A percentile compares a stretch with the other conserved stretches of the same genome.
Conservation (phyloP, 2,888 invertebrate species). For the Atethmia centrago region DNA sequence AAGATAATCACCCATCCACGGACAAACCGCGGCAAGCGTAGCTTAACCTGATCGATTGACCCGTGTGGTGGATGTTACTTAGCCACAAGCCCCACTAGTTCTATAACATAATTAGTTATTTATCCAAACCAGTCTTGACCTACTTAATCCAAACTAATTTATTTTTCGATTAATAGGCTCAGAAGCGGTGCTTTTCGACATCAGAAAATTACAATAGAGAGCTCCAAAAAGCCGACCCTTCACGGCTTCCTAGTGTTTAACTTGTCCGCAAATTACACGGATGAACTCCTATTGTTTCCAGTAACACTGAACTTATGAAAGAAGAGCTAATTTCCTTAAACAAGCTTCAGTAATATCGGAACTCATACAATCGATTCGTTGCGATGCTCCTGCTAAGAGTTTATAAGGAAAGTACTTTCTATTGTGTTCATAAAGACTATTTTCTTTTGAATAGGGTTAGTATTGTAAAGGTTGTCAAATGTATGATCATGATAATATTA, state of each 20-base stretch:
- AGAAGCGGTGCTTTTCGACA: conserved; percentile 18
- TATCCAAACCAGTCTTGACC: not conserved
- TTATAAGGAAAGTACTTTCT: not conserved
- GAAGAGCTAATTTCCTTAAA: conserved; percentile 43
- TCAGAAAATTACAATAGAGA: conserved; percentile 20
- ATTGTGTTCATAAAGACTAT: not conserved
- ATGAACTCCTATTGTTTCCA: conserved; percentile 33
- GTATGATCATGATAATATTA: too few relatives aligned
- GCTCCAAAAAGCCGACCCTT: conserved; percentile 11
- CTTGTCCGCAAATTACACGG: conserved; percentile 37
- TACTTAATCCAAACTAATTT: not conserved
- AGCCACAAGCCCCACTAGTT: too few relatives aligned
- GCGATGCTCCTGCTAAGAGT: not conserved
- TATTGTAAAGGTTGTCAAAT: not conserved
- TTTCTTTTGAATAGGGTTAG: not conserved
- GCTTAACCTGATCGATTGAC: too few relatives aligned
- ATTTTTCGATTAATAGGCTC: not conserved
- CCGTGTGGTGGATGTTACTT: too few relatives aligned
- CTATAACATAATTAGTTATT: not conserved
- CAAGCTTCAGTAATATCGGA: conserved; percentile 24
- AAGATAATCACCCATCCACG: too few relatives aligned
- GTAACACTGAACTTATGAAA: conserved; percentile 32
- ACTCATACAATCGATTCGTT: conserved; percentile 1
- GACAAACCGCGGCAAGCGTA: too few relatives aligned
- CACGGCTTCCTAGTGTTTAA: conserved; percentile 17